Evolutionary conservation across 1,140 invertebrate genomes (phyloP).

Genomic region (Samia ricini): DNA sequence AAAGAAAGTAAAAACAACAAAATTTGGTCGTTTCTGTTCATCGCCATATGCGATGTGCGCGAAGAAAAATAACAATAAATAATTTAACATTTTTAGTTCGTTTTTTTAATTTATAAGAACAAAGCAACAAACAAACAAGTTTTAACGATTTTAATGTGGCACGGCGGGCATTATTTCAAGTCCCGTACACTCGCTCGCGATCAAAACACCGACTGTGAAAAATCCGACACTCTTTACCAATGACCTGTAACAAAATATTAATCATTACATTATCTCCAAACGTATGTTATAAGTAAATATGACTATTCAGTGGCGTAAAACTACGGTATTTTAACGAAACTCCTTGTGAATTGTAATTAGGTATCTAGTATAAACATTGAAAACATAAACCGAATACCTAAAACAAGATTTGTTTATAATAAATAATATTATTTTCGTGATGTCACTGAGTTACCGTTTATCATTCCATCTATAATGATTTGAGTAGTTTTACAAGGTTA

Average conservation of each 20-base stretch:
- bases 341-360: too few relatives aligned
- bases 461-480: too few relatives aligned
- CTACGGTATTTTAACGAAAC: too few relatives aligned
- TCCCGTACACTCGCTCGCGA: conserved; percentile 83
- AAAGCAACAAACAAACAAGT: background rate
- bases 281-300: background rate
- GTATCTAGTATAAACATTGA: too few relatives aligned
- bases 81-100: conserved; percentile 52
- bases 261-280: background rate
- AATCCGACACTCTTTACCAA: conserved; percentile 83
- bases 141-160: conserved; percentile 49
- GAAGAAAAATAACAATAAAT: conserved; percentile 47
- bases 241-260: conserved; percentile 79
- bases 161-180: conserved; percentile 81
- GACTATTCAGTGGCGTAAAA: background rate
- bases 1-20: conserved; percentile 88
- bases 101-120: conserved; percentile 18
- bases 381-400: too few relatives aligned
- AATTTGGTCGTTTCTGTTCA: conserved; percentile 79
- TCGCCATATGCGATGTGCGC: conserved; percentile 32
- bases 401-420: too few relatives aligned
- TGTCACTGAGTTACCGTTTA: too few relatives aligned
- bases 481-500: too few relatives aligned
- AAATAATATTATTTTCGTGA: too few relatives aligned
- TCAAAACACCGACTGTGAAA: conserved; percentile 82